Base-by-base conservation (phyloP, 2,888 invertebrate genomes). In the Clepsis dumicolana region DNA sequence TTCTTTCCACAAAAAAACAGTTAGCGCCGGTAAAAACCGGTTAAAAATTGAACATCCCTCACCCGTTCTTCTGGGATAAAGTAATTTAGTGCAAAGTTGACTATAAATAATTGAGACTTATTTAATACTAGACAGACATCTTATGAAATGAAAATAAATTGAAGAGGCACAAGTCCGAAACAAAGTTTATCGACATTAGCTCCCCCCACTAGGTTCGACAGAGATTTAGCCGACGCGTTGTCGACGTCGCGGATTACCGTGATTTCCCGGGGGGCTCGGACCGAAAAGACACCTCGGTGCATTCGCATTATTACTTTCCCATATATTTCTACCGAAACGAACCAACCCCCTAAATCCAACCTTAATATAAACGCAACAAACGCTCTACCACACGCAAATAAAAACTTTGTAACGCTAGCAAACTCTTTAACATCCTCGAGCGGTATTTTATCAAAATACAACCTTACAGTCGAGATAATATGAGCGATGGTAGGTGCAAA, bases 251-350 rank as follows among this genome's bases (percentile, higher is more conserved):
- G 93, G 93, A 90, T 93, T 92, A 93, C 89, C 82, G 90, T 89
- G 93, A 93, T 93, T 93, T 93, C 93, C 93, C 93, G 88, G 77
- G 92, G 91, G 93, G 85, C 81, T 84, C 85, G 86, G 87, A 89
- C 88, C 87, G 85, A 90, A 91, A 92, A 92, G 92, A 91, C 92
- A 92, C 91, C 93, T 92, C 84, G 76, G 84, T 84, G 87, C 90
- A 90, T 91, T 86, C 80, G 80, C 87, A 82, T 86, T 92, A 93
- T 93, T 93, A 91, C 92, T 93, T 91, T 90, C 82, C 87, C 86
- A 90, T 91, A 83, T 82, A 78, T 82, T 12, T 29, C 27, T 12
- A 48, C 21, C 8, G 10, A 2, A 2, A 21, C 5, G 1, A 10
- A 21, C 48, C 12, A 48, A 12, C 21, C 4, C 5, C 12, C 3